Evolutionary conservation across 2,888 invertebrate genomes (phyloP), one percentile per base, ranked within the genome.

Genomic region (Andricus quercusramuli): DNA sequence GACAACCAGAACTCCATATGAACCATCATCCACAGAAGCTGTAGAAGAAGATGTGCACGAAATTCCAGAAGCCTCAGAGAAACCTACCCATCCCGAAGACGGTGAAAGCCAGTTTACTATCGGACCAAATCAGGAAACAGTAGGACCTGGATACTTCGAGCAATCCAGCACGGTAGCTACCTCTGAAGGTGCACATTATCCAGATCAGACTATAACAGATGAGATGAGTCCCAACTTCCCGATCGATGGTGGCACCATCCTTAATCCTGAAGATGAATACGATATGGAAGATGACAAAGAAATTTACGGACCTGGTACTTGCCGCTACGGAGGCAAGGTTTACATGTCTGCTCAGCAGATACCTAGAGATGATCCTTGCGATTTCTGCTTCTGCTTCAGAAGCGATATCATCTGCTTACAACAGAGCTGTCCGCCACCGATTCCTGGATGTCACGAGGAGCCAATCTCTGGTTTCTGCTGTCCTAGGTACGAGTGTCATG

Each of bases 341-440:
- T 98, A 97, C 92, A 97, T 98, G 65, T 98, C 98, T 2, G 98
- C 98, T 1, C 98, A 98, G 93, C 98, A 98, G 93, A 98, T 98
- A 89, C 98, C 98, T 64, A 94, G 98, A 87, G 97, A 98, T 88
- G 98, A 98, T 94, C 98, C 98, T 37, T 98, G 98, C 92, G 98
- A 98, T 92, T 98, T 98, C 94, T 98, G 98, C 93, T 98, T 98
- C 96, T 98, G 98, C 94, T 98, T 98, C 94, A 95, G 98, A 93
- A 97, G 98, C 92, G 98, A 98, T 91, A 98, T 98, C 88, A 98
- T 98, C 90, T 98, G 98, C 89, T 94, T 98, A 85, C 98, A 98
- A 93, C 98, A 98, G 93, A 98, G 98, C 89, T 98, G 98, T 93
- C 98, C 98, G 78, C 98, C 98, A 77, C 98, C 98, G 64, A 98